These are phyloP conservation scores for Gisinianus flammeolus DNA, from an alignment of 2,888 invertebrate species.

Conservation along the genomic window DNA sequence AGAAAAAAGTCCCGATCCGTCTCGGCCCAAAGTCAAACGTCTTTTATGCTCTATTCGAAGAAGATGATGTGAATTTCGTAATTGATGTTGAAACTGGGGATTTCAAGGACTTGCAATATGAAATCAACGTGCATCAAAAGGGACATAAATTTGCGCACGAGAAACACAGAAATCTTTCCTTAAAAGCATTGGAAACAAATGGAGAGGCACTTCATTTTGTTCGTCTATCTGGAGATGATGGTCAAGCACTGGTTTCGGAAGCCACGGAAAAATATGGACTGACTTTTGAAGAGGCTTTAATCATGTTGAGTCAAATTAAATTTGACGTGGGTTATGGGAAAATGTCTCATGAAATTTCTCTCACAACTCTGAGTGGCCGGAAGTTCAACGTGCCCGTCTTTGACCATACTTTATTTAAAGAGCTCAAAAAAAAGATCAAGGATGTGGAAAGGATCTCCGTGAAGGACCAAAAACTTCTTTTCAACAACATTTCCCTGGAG, in stretches of 20 bases:
- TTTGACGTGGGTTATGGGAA: neutral
- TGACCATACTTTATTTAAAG: neutral
- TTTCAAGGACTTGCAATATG: neutral
- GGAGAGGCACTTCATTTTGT: slow-evolving; percentile 27
- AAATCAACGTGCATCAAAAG: slow-evolving; percentile 17
- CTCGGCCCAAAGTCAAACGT: neutral
- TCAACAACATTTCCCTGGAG: neutral
- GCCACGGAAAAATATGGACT: neutral
- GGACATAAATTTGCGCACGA: neutral
- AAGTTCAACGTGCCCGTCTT: no score
- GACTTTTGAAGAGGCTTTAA: neutral
- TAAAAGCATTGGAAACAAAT: slow-evolving; percentile 11
- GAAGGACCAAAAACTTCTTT: neutral
- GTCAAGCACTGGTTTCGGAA: slow-evolving; percentile 1
- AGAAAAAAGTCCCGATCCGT: neutral
- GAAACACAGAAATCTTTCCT: neutral
- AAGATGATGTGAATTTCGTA: slow-evolving; percentile 27
- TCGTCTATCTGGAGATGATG: slow-evolving; percentile 18
- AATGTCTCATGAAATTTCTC: no score
- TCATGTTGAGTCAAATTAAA: slow-evolving; percentile 19
- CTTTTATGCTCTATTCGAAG: slow-evolving; percentile 14
- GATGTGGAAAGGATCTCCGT: neutral
- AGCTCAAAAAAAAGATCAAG: neutral
- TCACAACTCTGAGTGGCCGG: no score
- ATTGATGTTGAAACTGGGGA: slow-evolving; percentile 2